Evolutionary conservation across 92 coral and sea anemone genomes (phyloP).

Genomic region (Bergia sp.): DNA sequence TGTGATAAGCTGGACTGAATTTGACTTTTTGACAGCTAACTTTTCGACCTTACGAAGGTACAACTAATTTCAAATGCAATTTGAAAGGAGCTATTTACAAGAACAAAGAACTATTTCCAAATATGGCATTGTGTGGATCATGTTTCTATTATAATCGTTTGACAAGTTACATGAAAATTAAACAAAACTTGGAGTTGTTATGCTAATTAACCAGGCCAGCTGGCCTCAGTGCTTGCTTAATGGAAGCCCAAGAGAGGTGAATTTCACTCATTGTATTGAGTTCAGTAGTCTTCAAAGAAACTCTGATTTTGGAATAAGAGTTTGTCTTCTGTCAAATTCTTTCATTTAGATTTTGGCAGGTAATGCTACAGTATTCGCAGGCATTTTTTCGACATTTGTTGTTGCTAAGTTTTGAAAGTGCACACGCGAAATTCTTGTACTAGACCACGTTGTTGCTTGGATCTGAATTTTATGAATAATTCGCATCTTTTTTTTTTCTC

Average conservation of each 20-base stretch:
- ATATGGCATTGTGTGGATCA: slow-evolving; percentile 57
- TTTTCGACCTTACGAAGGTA: not conserved
- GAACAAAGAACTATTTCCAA: slow-evolving; percentile 42
- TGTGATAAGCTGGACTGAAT: not conserved
- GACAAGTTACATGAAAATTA: slow-evolving; percentile 58
- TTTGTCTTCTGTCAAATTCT: not conserved
- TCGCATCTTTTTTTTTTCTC: slow-evolving; percentile 40
- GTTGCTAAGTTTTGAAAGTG: not conserved
- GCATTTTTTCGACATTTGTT: not conserved
- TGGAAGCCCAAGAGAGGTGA: slow-evolving; percentile 18
- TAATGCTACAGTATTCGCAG: not conserved
- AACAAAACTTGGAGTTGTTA: slow-evolving; percentile 70
- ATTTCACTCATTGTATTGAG: not conserved
- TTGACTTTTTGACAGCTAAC: not conserved
- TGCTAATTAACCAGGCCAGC: slow-evolving; percentile 85
- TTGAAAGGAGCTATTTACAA: not conserved
- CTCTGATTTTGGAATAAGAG: not conserved
- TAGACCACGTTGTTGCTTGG: slow-evolving; percentile 37
- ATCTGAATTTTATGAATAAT: slow-evolving; percentile 5
- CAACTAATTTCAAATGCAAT: slow-evolving; percentile 36
- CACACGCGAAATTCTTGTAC: slow-evolving; percentile 28
- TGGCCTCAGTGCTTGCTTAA: slow-evolving; percentile 39
- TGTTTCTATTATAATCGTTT: slow-evolving; percentile 53
- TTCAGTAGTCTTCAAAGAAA: slow-evolving; percentile 1
- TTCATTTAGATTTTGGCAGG: not conserved